Evolutionary conservation across 2,113 vertebrate genomes (phyloP).

Genomic region (Raja brachyura): DNA sequence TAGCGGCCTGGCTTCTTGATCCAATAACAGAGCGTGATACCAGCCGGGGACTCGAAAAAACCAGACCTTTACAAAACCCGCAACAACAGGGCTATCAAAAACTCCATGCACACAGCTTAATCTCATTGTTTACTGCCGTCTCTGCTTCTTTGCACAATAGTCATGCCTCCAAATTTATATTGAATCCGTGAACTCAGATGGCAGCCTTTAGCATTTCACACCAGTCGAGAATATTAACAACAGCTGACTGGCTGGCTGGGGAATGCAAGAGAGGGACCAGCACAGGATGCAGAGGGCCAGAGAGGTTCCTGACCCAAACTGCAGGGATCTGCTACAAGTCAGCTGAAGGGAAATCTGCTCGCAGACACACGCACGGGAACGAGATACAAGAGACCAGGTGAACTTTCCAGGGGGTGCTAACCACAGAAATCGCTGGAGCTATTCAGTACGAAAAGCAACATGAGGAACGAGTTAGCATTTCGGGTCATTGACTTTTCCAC

Average conservation of each 20-base stretch:
- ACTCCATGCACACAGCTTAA: not conserved
- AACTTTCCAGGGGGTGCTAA: not conserved
- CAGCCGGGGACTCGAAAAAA: not conserved
- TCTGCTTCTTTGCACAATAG: not conserved
- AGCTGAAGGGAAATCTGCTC: not conserved
- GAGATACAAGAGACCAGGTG: not conserved
- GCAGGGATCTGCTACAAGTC: not conserved
- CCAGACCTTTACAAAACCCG: not conserved
- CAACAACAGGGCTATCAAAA: too few species aligned
- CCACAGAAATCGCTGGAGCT: too few species aligned
- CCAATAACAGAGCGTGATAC: not conserved
- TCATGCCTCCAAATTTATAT: not conserved
- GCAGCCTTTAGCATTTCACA: not conserved
- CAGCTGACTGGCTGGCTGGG: not conserved
- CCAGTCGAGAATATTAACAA: not conserved
- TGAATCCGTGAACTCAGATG: not conserved
- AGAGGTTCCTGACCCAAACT: not conserved
- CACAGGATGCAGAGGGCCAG: not conserved
- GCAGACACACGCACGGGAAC: not conserved
- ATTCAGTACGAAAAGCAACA: too few species aligned
- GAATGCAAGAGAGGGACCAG: not conserved
- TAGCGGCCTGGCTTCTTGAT: not conserved
- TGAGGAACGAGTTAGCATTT: too few species aligned
- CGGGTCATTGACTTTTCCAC: too few species aligned
- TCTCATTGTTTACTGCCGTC: not conserved